Conservation (phyloP, 2,888 invertebrate species). For the Acleris emargana region DNA sequence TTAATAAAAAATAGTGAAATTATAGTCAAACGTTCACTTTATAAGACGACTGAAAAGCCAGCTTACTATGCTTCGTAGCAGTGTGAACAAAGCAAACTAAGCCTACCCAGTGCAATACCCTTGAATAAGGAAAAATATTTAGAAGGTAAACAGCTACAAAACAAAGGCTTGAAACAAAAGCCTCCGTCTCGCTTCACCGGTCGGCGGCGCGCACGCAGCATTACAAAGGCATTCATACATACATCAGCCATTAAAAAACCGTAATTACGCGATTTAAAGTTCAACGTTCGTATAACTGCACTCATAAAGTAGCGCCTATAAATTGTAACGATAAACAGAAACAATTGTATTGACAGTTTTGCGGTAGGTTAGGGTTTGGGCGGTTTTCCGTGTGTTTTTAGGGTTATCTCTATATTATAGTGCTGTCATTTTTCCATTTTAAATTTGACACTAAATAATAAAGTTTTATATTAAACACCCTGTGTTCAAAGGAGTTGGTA, state of each 20-base stretch:
- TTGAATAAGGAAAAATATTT: conserved; percentile 7
- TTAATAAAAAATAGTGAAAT: too few relatives aligned
- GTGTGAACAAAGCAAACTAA: too few relatives aligned
- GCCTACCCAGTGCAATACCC: conserved; percentile 3
- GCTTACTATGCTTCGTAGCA: too few relatives aligned
- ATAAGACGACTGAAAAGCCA: too few relatives aligned
- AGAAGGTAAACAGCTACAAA: conserved; percentile 7
- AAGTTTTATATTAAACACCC: too few relatives aligned
- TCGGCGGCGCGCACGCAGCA: conserved; percentile 40
- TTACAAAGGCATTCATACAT: conserved; percentile 56
- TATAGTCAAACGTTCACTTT: too few relatives aligned
- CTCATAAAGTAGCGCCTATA: conserved; percentile 67
- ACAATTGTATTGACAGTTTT: conserved; percentile 76
- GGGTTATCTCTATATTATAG: too few relatives aligned
- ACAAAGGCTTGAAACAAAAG: conserved; percentile 33
- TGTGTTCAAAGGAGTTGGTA: conserved; percentile 31
- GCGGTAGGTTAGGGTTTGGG: conserved; percentile 73
- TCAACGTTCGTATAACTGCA: conserved; percentile 68
- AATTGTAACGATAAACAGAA: conserved; percentile 79
- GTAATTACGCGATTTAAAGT: conserved; percentile 77
- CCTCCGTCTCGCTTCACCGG: conserved; percentile 25
- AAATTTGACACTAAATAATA: too few relatives aligned
- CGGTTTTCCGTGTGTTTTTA: conserved; percentile 61
- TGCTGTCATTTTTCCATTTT: too few relatives aligned
- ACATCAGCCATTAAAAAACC: conserved; percentile 70